Conservation (phyloP, 2,113 vertebrate genomes). For the Amphiprion percula region DNA sequence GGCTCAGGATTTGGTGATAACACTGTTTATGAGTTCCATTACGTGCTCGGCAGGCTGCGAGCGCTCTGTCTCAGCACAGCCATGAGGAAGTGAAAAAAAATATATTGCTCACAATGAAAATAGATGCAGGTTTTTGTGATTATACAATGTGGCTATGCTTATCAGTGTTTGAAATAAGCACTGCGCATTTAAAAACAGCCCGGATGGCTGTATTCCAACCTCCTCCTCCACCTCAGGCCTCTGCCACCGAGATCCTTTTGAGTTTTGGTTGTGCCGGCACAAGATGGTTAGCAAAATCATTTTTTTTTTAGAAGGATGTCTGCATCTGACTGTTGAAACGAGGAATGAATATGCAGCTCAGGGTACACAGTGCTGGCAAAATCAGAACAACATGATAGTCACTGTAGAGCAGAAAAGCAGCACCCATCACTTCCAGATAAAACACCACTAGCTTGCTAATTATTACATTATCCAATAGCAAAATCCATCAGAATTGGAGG, state of each 20-base stretch:
- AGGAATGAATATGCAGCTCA: neutral
- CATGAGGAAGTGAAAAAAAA: conserved; percentile 36
- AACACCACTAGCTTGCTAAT: neutral
- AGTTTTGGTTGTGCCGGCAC: conserved; percentile 43
- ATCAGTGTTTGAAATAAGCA: conserved; percentile 67
- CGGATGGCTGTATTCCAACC: neutral
- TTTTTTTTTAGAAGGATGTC: neutral
- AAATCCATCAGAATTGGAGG: neutral
- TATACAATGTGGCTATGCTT: conserved; percentile 65
- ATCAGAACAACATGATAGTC: conserved; percentile 4
- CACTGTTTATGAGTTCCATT: conserved; percentile 80
- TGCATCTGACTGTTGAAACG: conserved; percentile 7
- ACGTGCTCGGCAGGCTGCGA: conserved; percentile 68
- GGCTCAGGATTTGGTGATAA: conserved; percentile 76
- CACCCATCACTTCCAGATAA: neutral
- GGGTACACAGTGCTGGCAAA: neutral
- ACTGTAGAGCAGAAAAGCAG: neutral
- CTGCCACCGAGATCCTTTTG: conserved; percentile 7
- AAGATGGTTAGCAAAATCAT: conserved; percentile 1
- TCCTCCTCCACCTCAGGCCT: neutral
- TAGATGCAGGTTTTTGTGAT: conserved; percentile 73
- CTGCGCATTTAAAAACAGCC: conserved; percentile 50
- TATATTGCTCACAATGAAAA: conserved; percentile 58
- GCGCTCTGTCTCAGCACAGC: conserved; percentile 57
- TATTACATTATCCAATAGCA: neutral